A percentile compares a stretch with the other conserved stretches of the same genome.
Conservation (phyloP, 2,797 vertebrate species). For the Melanotaenia pygmaea region DNA sequence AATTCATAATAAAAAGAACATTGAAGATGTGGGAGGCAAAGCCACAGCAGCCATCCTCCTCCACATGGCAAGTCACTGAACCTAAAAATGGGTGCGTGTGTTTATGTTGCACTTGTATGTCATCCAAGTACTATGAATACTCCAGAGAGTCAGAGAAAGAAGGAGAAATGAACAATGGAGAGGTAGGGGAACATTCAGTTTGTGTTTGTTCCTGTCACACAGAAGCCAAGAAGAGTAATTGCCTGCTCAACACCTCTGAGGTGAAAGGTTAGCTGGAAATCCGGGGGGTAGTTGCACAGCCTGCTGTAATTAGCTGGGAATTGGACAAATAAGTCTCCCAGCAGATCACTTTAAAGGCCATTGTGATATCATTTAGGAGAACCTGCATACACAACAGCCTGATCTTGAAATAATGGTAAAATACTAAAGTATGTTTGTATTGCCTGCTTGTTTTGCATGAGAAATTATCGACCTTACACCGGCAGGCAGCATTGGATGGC, state of each 20-base stretch:
- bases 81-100: conserved; percentile 36
- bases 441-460: conserved; percentile 26
- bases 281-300: conserved; percentile 72
- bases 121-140: conserved; percentile 33
- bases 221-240: conserved; percentile 84
- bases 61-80: conserved; percentile 42
- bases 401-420: conserved; percentile 28
- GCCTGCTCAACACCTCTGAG: conserved; percentile 79
- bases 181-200: conserved; percentile 44
- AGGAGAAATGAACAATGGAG: conserved; percentile 31
- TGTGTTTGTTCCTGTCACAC: conserved; percentile 73
- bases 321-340: conserved; percentile 72
- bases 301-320: conserved; percentile 73
- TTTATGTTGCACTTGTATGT: conserved; percentile 44
- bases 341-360: conserved; percentile 48
- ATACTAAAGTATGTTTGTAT: conserved; percentile 1
- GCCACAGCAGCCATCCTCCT: conserved; percentile 32
- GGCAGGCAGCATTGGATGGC: conserved; percentile 27
- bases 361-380: conserved; percentile 38
- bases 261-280: conserved; percentile 80
- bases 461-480: conserved; percentile 18
- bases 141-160: conserved; percentile 16
- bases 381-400: conserved; percentile 33
- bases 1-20: conserved; percentile 16
- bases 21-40: conserved; percentile 32